These are phyloP conservation scores for Clytia hemisphaerica DNA, from an alignment of 30 jellyfish, hydroid and myxozoan genomes.

Conservation along the genomic window DNA sequence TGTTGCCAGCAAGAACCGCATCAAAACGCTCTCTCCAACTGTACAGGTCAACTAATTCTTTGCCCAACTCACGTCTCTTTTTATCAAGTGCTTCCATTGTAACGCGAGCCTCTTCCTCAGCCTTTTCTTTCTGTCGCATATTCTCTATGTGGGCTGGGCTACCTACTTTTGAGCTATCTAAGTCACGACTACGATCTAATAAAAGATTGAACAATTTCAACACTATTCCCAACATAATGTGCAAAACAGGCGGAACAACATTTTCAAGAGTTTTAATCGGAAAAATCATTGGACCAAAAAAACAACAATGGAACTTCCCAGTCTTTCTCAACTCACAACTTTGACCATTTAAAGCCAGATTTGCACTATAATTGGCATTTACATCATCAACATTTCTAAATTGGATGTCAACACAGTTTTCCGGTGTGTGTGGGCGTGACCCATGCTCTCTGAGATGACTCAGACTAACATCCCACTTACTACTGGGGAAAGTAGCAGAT, in stretches of 20 bases:
- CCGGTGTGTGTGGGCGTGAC: neutral
- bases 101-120: too few species aligned
- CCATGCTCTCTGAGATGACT: too few species aligned
- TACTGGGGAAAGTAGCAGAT: constrained; percentile 25
- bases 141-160: too few species aligned
- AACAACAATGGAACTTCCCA: constrained; percentile 1
- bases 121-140: too few species aligned
- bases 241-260: constrained; percentile 54
- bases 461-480: too few species aligned
- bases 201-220: neutral
- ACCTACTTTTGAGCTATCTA: too few species aligned
- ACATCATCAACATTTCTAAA: neutral
- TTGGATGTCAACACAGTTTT: neutral
- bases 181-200: too few species aligned
- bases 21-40: too few species aligned
- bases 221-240: constrained; percentile 31
- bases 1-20: too few species aligned
- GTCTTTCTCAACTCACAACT: constrained; percentile 1
- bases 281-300: constrained; percentile 23
- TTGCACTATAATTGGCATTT: neutral
- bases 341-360: neutral
- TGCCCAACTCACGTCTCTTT: too few species aligned
- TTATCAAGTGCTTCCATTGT: too few species aligned
- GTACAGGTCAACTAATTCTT: too few species aligned
- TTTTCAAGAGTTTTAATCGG: constrained; percentile 17